Base-by-base conservation (phyloP, 2,113 vertebrate species). In the Merops nubicus region DNA sequence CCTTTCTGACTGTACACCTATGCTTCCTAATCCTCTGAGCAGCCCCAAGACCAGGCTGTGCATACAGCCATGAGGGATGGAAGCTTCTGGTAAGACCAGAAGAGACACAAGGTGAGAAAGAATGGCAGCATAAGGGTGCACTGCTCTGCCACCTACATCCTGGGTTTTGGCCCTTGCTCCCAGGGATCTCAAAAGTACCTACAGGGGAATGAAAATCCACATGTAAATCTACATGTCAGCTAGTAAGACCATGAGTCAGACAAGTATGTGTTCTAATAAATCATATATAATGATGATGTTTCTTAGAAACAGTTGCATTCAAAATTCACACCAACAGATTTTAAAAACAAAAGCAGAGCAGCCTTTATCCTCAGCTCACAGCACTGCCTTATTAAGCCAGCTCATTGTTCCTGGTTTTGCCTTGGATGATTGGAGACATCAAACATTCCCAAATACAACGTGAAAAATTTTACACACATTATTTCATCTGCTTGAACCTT, bases 1-100 rank as follows among this genome's bases (percentile, higher is more conserved):
- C 40, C 36, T 47, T 80, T 38, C 36, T 50, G 40, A 59, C 22
- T 4, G 0, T 12, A 23, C 1, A 0, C 4, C 29, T 26, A 12
- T 8, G 22, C 5, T 62, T 82, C 31, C 45, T 26, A n/a, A 28
- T 15, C 34, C 36, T 53, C 15, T 43, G 31, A 73, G 34, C 25
- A 45, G 3, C 15, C 15, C 40, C 50, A 28, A 1, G 3, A 36
- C 17, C 29, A 68, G 43, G 29, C 59, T 56, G 14, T 18, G 13
- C 47, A 56, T 15, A 34, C 47, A 74, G 54, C 28, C 47, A 29
- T 0, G 0, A 68, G 15, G 10, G 75, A n/a, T n/a, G n/a, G n/a
- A n/a, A n/a, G n/a, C n/a, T n/a, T n/a, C n/a, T 33, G 47, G 6
- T 36, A 69, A 69, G 33, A 63, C 11, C 33, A 18, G 11, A 45